Evolutionary conservation across 2,888 invertebrate species (phyloP), one percentile per base, ranked within the genome.

Genomic region (Lamproptera curius): DNA sequence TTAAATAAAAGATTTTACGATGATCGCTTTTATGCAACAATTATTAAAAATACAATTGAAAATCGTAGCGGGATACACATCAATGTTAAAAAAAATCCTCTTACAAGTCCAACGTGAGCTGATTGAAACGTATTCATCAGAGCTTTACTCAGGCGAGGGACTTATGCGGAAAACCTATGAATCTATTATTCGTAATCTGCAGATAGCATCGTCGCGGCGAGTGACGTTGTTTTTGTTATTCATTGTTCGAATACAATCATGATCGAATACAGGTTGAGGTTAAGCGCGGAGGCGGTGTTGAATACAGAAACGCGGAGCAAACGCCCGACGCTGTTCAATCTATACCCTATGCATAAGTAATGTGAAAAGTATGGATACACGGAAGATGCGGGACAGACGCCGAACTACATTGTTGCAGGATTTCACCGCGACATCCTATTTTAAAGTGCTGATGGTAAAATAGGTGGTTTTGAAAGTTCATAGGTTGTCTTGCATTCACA

Each of bases 281-380:
- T 76, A 73, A 73, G 71, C 69, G 73, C 66, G 71, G 64, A 68
- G 65, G 60, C 57, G 63, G 74, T 70, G 80, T 75, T 76, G 83
- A 83, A 84, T 83, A 76, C 80, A 80, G 81, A 82, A 83, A 83
- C 78, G 73, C 59, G 54, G n/a, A n/a, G 65, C 81, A 73, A 76
- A 79, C 76, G 16, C 77, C 66, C 70, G 68, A 74, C 74, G 73
- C 82, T 81, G 77, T 85, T 82, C 86, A 86, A 86, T 86, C 84
- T 84, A 73, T 82, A 83, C 73, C 79, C 86, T 84, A 85, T 85
- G 85, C 84, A 84, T 87, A 85, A 84, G 74, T 86, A 85, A 87
- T 87, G 81, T 74, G 80, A 78, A 85, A 85, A 82, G 83, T 84
- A 81, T 83, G 83, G 80, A 81, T 76, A 79, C 77, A 67, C 71